Conservation (phyloP, 2,113 vertebrate genomes). For the Psittacus erithacus region DNA sequence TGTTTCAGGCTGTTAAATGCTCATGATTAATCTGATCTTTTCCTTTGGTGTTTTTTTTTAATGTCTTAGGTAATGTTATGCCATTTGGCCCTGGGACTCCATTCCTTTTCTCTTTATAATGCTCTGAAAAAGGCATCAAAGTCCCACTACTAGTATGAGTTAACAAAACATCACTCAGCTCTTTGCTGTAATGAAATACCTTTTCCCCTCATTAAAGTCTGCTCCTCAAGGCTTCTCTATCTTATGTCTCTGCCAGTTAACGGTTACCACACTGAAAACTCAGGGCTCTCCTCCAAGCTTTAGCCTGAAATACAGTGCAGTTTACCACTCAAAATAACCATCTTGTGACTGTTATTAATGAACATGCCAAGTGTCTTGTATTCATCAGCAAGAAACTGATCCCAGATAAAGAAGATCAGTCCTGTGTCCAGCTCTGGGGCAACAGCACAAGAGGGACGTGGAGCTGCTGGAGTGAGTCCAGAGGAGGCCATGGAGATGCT, state of each 20-base stretch:
- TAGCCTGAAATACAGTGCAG: not conserved
- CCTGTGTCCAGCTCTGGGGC: not conserved
- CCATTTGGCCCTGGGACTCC: not conserved
- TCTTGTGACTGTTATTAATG: not conserved
- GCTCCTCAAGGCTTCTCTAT: not conserved
- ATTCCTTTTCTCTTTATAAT: not conserved
- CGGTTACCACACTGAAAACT: not conserved
- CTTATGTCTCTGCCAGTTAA: not conserved
- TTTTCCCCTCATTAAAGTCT: not conserved
- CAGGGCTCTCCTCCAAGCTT: not conserved
- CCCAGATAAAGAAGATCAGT: not conserved
- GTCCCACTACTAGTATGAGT: not conserved
- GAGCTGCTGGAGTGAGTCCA: rapidly evolving
- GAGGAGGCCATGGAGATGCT: not conserved
- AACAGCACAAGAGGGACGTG: not conserved
- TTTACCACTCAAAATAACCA: not conserved
- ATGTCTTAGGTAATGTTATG: not conserved
- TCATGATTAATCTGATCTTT: not conserved
- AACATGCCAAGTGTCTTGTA: not conserved
- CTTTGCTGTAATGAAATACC: not conserved
- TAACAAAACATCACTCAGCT: not conserved
- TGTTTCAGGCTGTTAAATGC: not conserved
- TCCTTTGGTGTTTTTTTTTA: not conserved
- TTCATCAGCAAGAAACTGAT: not conserved
- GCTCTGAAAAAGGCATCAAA: constrained; percentile 24